Base-by-base conservation (phyloP, 2,797 vertebrate species). In the Smutsia temminckii region DNA sequence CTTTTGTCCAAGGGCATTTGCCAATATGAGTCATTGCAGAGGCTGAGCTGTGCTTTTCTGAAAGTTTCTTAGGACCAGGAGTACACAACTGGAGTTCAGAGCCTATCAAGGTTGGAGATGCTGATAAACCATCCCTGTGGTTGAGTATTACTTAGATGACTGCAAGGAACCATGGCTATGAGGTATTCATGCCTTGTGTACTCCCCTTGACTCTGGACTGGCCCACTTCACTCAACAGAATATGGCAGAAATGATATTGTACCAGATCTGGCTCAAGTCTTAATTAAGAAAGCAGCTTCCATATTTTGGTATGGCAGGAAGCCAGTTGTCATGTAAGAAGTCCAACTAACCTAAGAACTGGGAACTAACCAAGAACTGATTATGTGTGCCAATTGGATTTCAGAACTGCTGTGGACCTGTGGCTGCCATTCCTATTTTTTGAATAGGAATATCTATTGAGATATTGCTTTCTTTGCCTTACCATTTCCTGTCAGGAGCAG, bases 401-500 rank as follows among this genome's bases (percentile, higher is more conserved):
- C 84, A 85, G 95, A 91, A 95, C 53, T 55, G 34, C 64, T 37
- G 21, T 23, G n/a, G 46, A 51, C 23, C 63, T 51, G 27, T 53
- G n/a, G 37, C n/a, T 86, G 49, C 77, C 37, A 1, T 93, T 85
- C 53, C 40, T 92, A 49, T 34, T 94, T 69, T 94, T 90, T n/a
- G 32, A 88, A 27, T 13, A 23, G 25, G 61, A 61, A 11, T 64
- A 29, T 68, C 40, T 18, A 14, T 63, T 49, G 40, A 6, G 9
- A 61, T 68, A 85, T 92, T 72, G 59, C 59, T 51, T 91, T 75
- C 32, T 49, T 74, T 29, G 61, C 25, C 23, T 80, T 27, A 66
- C 34, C 7, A 18, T 63, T 66, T 20, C 25, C 11, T 64, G 29
- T 23, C 17, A 23, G 34, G 61, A 85, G 46, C 34, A 64, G 66